These are phyloP conservation scores for Onthophagus sagittarius DNA, from an alignment of 2,888 invertebrate species.

Conservation along the genomic window DNA sequence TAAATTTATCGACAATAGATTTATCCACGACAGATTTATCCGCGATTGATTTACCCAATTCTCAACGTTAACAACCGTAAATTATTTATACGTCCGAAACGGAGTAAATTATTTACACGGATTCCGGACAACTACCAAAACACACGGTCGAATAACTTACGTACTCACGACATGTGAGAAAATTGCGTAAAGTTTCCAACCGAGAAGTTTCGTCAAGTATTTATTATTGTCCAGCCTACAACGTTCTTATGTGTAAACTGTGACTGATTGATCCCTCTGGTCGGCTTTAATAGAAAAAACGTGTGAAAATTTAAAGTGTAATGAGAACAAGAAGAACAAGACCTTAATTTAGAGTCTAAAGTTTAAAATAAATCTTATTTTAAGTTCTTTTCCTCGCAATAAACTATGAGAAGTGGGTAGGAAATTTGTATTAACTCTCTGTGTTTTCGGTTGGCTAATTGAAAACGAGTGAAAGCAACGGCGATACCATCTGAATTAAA, in stretches of 20 bases:
- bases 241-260: not conserved
- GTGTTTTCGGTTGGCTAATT: constrained; percentile 18
- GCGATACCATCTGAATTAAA: constrained; percentile 30
- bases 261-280: not conserved
- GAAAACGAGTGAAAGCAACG: constrained; percentile 23
- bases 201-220: not conserved
- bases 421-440: no score
- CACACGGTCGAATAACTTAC: not conserved
- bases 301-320: constrained; percentile 15
- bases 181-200: not conserved
- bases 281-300: not conserved
- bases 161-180: not conserved
- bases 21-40: no score
- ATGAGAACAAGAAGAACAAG: no score
- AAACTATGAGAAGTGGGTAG: no score
- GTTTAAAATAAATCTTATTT: no score
- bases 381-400: no score
- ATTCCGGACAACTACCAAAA: not conserved
- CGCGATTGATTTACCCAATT: no score
- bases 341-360: no score
- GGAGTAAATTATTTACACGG: not conserved
- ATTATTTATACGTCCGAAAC: not conserved
- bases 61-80: not conserved
- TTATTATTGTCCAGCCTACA: not conserved
- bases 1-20: no score